phyloP scores from a whole-genome alignment of 2,888 invertebrate species.

The Drosophila quasianomalipes region DNA sequence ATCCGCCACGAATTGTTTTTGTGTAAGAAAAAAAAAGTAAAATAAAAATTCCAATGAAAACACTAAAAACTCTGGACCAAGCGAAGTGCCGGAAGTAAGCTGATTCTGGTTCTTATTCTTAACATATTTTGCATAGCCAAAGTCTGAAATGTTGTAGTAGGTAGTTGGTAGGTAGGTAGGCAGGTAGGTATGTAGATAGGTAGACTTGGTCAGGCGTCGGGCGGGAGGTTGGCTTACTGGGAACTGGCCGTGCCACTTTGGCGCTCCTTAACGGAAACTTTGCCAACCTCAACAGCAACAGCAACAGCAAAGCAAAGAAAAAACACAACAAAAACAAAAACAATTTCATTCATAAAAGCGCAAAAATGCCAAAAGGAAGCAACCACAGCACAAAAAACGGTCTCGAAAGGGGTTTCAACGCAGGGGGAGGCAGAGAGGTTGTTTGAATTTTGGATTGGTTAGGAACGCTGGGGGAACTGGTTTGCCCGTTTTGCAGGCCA shows the following conservation, averaged over 20 bases:
- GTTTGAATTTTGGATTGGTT: conserved; percentile 32
- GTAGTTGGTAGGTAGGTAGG: not conserved
- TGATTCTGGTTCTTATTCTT: conserved; percentile 35
- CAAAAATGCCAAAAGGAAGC: conserved; percentile 78
- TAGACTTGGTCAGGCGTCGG: conserved; percentile 1
- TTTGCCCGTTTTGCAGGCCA: conserved; percentile 55
- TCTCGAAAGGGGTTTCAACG: conserved; percentile 9
- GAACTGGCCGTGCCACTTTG: conserved; percentile 75
- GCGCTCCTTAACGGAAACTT: conserved; percentile 77
- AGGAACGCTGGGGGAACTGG: conserved; percentile 42
- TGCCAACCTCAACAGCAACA: conserved; percentile 68
- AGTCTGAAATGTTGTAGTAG: conserved; percentile 10
- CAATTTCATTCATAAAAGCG: conserved; percentile 79
- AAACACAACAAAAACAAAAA: conserved; percentile 35
- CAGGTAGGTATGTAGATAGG: not conserved
- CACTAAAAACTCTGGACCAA: conserved; percentile 28
- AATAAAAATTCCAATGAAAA: conserved; percentile 63
- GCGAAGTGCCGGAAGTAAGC: conserved; percentile 47
- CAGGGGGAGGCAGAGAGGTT: not conserved
- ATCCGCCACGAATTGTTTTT: conserved; percentile 41
- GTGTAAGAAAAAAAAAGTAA: not conserved
- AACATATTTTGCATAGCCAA: conserved; percentile 50
- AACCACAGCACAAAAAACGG: conserved; percentile 54
- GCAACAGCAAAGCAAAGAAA: conserved; percentile 23
- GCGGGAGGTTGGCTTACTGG: conserved; percentile 19